phyloP scores from a whole-genome alignment of 2,797 vertebrate species.

The Coluber constrictor region DNA sequence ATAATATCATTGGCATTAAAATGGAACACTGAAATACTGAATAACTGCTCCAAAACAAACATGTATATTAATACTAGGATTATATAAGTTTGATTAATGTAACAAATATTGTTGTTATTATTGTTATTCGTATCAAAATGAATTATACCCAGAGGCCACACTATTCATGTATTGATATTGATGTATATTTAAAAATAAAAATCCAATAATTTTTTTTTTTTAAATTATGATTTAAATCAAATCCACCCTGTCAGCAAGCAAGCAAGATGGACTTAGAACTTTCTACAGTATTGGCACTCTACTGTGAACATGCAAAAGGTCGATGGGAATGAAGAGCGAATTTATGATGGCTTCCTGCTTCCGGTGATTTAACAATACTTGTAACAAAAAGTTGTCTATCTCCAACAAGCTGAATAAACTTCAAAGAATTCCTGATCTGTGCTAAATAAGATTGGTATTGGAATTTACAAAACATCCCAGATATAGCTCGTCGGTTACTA shows the following conservation, averaged over 20 bases:
- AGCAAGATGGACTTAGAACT: neutral
- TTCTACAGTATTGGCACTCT: neutral
- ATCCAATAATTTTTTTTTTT: no score
- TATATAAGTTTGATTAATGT: no score
- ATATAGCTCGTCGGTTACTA: neutral
- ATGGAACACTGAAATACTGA: no score
- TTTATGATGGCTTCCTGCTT: neutral
- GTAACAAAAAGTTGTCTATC: neutral
- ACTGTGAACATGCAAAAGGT: neutral
- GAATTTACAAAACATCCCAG: neutral
- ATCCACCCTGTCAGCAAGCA: neutral
- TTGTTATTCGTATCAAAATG: no score
- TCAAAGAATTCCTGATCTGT: neutral
- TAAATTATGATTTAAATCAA: no score
- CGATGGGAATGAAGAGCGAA: neutral
- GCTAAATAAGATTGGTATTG: neutral
- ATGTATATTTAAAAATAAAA: no score
- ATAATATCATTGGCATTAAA: no score
- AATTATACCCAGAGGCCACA: no score
- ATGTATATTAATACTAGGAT: no score
- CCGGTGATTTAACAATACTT: neutral
- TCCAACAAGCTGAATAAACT: neutral
- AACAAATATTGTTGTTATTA: no score
- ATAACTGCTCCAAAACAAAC: no score
- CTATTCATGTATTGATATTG: no score